A percentile compares a stretch with the other conserved stretches of the same genome.
Conservation (phyloP, 92 coral and sea anemone genomes). For the Parazoanthus atlanticus region DNA sequence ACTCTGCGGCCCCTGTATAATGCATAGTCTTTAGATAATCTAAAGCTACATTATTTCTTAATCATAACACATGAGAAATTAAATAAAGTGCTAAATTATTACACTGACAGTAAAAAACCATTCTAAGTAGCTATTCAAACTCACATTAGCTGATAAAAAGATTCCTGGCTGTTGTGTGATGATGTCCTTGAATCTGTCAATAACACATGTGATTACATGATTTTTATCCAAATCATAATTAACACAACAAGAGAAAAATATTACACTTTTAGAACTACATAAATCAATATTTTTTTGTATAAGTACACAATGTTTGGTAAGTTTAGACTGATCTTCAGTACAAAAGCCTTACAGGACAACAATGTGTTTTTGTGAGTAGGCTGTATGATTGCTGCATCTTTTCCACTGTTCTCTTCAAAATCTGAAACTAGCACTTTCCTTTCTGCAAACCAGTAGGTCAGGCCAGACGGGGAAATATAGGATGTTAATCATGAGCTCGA, state of each 20-base stretch:
- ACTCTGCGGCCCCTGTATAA: too few relatives aligned
- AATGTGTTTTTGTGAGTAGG: neutral
- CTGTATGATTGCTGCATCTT: neutral
- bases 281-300: too few relatives aligned
- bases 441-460: too few relatives aligned
- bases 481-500: too few relatives aligned
- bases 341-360: neutral
- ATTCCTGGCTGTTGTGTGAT: constrained; percentile 38
- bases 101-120: neutral
- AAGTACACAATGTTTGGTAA: neutral
- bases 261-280: too few relatives aligned
- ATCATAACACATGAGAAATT: too few relatives aligned
- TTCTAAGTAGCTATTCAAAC: neutral
- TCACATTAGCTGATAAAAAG: constrained; percentile 28
- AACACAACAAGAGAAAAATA: too few relatives aligned
- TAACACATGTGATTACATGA: neutral
- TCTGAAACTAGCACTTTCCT: neutral
- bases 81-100: neutral
- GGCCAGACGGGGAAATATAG: too few relatives aligned
- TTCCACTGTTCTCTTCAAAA: neutral
- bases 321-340: neutral
- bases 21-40: too few relatives aligned
- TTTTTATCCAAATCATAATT: neutral
- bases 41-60: too few relatives aligned
- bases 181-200: constrained; percentile 31